Percentiles rank a stretch among this genome's conserved stretches.
Conservation (phyloP, 2,797 vertebrate genomes). For the Philypnodon macrostomus region DNA sequence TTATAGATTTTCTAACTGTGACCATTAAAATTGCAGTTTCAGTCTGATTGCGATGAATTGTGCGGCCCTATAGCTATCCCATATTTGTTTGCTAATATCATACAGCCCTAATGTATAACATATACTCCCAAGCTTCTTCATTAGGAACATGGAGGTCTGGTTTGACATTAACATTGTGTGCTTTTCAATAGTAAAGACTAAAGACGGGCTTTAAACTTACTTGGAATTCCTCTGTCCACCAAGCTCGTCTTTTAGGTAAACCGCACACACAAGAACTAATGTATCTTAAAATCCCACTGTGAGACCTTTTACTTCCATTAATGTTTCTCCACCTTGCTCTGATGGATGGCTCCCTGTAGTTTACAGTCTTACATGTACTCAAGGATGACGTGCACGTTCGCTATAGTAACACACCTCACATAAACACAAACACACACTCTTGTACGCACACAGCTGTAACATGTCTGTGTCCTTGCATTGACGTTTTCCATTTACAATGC, state of each 20-base stretch:
- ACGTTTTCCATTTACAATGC: constrained; percentile 12
- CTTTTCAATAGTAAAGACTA: not conserved
- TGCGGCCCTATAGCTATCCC: no score
- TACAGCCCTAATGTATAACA: no score
- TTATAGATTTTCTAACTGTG: no score
- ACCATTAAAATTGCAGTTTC: no score
- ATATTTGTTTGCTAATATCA: no score
- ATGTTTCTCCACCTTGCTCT: not conserved
- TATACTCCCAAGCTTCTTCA: no score
- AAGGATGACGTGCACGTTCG: constrained; percentile 17
- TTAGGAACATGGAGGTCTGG: no score
- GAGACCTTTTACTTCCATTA: not conserved
- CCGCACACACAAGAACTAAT: not conserved
- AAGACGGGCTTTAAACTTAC: not conserved
- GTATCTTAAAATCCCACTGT: no score
- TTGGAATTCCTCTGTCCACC: not conserved
- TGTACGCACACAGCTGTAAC: constrained; percentile 11
- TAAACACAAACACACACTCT: constrained; percentile 8
- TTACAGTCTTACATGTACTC: constrained; percentile 11
- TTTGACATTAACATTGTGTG: not conserved
- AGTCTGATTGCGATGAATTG: no score
- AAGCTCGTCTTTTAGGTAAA: not conserved
- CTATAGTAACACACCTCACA: constrained; percentile 11
- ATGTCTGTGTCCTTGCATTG: constrained; percentile 35
- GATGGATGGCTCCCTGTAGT: not conserved